phyloP scores from a whole-genome alignment of 2,797 vertebrate genomes.

The Graptemys geographica region DNA sequence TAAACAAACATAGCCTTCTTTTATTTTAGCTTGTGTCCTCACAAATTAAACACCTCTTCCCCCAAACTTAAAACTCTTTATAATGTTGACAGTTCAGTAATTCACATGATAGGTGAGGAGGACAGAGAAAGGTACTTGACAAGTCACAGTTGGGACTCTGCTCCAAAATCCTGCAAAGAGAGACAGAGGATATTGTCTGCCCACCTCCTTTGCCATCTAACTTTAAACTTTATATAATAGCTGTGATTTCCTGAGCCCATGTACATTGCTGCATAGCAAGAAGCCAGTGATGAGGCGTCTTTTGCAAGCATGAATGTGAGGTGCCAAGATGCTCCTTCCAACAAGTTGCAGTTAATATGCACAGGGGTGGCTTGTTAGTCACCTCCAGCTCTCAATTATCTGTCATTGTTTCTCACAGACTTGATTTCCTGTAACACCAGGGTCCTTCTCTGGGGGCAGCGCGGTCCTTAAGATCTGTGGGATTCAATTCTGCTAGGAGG shows the following conservation, averaged over 20 bases:
- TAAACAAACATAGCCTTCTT: slow-evolving; percentile 58
- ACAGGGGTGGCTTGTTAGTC: not conserved
- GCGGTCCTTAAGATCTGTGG: too few relatives aligned
- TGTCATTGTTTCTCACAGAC: not conserved
- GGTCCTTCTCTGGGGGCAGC: not conserved
- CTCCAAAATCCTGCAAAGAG: not conserved
- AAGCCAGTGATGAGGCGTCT: not conserved
- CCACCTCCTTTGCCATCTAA: slow-evolving; percentile 8
- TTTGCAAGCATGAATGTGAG: slow-evolving; percentile 4
- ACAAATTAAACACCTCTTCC: slow-evolving; percentile 4
- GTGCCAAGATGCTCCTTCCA: not conserved
- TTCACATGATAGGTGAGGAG: not conserved
- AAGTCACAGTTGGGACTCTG: not conserved
- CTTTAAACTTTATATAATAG: not conserved
- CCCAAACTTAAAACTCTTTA: not conserved
- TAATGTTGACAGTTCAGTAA: slow-evolving; percentile 6
- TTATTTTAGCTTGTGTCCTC: slow-evolving; percentile 39
- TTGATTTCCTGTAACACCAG: not conserved
- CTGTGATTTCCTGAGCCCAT: not conserved
- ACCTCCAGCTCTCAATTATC: slow-evolving; percentile 34
- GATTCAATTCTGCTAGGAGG: not conserved
- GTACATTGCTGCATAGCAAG: not conserved
- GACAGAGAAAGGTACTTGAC: not conserved
- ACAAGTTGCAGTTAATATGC: slow-evolving; percentile 9
- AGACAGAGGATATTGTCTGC: not conserved